phyloP scores from a whole-genome alignment of 2,797 vertebrate genomes.

The Dromococcyx pavoninus region DNA sequence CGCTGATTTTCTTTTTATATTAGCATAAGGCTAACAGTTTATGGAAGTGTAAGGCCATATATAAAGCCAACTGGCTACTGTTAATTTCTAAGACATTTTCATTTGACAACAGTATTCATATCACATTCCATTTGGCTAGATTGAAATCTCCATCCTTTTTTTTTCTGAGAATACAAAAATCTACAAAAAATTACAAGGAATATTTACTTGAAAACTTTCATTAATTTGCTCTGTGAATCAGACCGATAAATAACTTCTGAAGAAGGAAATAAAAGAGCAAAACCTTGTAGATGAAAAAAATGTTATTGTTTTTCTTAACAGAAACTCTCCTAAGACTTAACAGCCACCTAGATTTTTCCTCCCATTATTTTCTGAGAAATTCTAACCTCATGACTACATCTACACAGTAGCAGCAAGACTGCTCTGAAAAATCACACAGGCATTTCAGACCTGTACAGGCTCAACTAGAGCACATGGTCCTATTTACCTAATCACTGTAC shows the following conservation, averaged over 20 bases:
- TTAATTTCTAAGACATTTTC: neutral
- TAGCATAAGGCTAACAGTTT: too few relatives aligned
- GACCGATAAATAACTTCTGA: neutral
- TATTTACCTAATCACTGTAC: neutral
- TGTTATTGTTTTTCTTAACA: neutral
- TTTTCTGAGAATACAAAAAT: neutral
- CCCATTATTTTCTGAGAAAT: neutral
- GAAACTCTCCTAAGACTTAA: neutral
- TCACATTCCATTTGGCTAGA: neutral
- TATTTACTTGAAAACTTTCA: neutral
- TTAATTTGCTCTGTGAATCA: neutral
- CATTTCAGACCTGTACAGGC: neutral
- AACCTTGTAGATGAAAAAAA: neutral
- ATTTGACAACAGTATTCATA: neutral
- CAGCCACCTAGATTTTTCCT: neutral
- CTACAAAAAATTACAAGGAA: neutral
- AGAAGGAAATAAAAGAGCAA: neutral
- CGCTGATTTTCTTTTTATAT: neutral
- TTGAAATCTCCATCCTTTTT: neutral
- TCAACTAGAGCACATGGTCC: neutral
- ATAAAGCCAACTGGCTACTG: neutral
- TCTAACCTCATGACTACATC: neutral
- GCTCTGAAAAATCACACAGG: neutral
- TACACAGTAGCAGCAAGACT: neutral
- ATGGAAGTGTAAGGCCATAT: neutral